Evolutionary conservation across 2,113 vertebrate genomes (phyloP).

Genomic region (Burhinus bistriatus): DNA sequence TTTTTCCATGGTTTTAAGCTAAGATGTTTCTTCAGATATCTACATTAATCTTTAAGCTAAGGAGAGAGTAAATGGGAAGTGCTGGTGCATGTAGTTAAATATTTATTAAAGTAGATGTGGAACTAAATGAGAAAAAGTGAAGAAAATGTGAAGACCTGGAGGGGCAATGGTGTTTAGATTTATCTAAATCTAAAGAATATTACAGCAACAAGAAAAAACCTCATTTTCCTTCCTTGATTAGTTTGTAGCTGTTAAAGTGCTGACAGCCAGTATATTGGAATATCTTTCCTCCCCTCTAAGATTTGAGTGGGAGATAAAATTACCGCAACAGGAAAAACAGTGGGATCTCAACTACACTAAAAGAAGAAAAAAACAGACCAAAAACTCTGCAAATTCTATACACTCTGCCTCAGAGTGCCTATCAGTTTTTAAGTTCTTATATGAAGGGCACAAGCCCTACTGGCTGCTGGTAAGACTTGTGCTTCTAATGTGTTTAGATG

Average conservation of each 20-base stretch:
- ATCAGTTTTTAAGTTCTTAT: background rate
- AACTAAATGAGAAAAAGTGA: slow-evolving; percentile 69
- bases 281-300: background rate
- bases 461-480: background rate
- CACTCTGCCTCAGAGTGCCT: background rate
- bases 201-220: background rate
- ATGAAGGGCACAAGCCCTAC: background rate
- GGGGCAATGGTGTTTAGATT: background rate
- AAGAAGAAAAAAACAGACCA: background rate
- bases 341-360: background rate
- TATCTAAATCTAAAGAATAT: slow-evolving; percentile 21
- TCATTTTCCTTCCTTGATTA: background rate
- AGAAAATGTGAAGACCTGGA: slow-evolving; percentile 51
- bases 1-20: slow-evolving; percentile 5
- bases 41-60: slow-evolving; percentile 58
- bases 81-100: slow-evolving; percentile 42
- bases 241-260: background rate
- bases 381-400: background rate
- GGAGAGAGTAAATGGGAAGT: slow-evolving; percentile 22
- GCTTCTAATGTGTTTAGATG: slow-evolving; percentile 3
- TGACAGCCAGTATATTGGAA: background rate
- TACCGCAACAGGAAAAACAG: background rate
- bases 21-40: background rate
- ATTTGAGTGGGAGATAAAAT: background rate
- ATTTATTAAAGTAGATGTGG: slow-evolving; percentile 55